Conservation (phyloP, 2,888 invertebrate genomes). For the Coleophora flavipennella region DNA sequence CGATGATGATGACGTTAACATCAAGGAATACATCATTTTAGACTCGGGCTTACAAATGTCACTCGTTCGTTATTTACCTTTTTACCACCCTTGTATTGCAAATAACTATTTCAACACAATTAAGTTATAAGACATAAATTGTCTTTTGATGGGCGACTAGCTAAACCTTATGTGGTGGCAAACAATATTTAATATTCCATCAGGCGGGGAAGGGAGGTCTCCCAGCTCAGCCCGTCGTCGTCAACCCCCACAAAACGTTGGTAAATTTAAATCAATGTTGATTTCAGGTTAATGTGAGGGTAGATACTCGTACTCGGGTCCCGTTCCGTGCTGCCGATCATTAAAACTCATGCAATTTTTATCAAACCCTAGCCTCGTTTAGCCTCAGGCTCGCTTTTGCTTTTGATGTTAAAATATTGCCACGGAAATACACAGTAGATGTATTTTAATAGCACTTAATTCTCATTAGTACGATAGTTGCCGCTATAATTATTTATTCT, state of each 20-base stretch:
- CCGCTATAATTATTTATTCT: no score
- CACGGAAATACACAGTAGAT: conserved; percentile 28
- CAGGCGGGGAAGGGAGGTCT: background rate
- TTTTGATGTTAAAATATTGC: conserved; percentile 32
- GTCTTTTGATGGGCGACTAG: no score
- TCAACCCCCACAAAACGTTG: conserved; percentile 2
- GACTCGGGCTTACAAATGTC: no score
- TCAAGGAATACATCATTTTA: no score
- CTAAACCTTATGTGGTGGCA: background rate
- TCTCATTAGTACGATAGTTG: no score
- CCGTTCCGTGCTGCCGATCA: conserved; percentile 38
- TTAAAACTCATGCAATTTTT: conserved; percentile 41
- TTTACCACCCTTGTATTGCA: no score
- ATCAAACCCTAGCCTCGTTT: conserved; percentile 33
- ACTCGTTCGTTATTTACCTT: no score
- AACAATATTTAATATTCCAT: conserved; percentile 4
- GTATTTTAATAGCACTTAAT: conserved; percentile 21
- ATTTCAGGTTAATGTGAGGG: conserved; percentile 18
- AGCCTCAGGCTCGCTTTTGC: conserved; percentile 26
- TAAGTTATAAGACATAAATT: no score
- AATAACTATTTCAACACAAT: no score
- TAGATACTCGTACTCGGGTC: conserved; percentile 32
- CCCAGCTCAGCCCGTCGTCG: conserved; percentile 1
- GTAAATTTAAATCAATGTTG: conserved; percentile 7
- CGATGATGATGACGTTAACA: no score